Evolutionary conservation across 2,888 invertebrate genomes (phyloP).

Genomic region (Bombyx huttoni): DNA sequence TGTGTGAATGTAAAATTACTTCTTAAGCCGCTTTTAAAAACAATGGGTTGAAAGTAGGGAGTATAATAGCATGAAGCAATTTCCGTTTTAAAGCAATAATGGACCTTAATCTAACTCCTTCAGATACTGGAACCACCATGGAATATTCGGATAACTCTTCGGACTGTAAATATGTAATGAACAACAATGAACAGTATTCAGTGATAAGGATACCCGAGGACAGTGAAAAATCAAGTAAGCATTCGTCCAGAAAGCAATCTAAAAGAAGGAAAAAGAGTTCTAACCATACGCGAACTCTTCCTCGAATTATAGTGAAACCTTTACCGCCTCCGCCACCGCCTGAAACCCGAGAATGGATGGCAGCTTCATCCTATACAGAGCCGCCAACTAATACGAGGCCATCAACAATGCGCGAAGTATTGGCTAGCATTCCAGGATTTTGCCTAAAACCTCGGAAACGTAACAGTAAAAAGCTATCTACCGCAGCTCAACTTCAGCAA

Average conservation of each 20-base stretch:
- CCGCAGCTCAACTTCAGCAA: conserved; percentile 93
- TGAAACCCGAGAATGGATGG: conserved; percentile 61
- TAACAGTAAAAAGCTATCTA: conserved; percentile 87
- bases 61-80: conserved; percentile 47
- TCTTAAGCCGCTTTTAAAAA: conserved; percentile 7
- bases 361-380: conserved; percentile 51
- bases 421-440: conserved; percentile 92
- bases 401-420: conserved; percentile 90
- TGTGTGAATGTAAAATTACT: too few relatives aligned
- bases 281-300: conserved; percentile 75
- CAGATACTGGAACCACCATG: conserved; percentile 36
- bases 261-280: conserved; percentile 86
- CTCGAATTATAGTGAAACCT: conserved; percentile 87
- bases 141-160: conserved; percentile 53
- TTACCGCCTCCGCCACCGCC: conserved; percentile 77
- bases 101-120: conserved; percentile 56
- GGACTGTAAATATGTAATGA: conserved; percentile 48
- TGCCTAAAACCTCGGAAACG: conserved; percentile 84
- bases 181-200: conserved; percentile 54
- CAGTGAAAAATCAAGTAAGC: conserved; percentile 78
- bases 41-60: conserved; percentile 65
- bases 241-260: conserved; percentile 79
- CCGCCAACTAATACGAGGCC: conserved; percentile 50
- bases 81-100: conserved; percentile 38
- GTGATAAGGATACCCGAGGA: conserved; percentile 62